Evolutionary conservation across 2,797 vertebrate species (phyloP).

Genomic region (Hephaestus fuliginosus): DNA sequence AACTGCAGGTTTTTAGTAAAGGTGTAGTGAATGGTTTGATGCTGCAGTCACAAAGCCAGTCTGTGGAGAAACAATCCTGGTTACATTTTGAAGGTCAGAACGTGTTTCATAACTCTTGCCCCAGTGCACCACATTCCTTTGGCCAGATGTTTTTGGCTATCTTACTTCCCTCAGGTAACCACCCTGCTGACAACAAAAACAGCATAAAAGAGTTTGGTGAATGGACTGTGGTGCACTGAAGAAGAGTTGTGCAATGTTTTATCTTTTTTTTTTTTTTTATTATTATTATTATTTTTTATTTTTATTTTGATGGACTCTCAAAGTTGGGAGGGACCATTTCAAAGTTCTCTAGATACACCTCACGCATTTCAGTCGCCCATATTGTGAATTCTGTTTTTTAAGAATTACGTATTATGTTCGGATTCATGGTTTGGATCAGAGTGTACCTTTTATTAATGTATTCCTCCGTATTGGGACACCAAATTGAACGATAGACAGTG

Average conservation of each 20-base stretch:
- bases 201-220: neutral
- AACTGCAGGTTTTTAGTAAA: slow-evolving; percentile 10
- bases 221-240: slow-evolving; percentile 3
- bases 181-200: neutral
- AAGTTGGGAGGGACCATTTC: neutral
- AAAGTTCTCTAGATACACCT: slow-evolving; percentile 6
- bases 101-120: slow-evolving; percentile 8
- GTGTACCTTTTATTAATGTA: slow-evolving; percentile 17
- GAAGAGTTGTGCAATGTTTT: neutral
- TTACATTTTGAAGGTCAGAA: slow-evolving; percentile 34
- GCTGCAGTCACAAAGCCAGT: slow-evolving; percentile 18
- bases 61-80: neutral
- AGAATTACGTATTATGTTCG: slow-evolving; percentile 10
- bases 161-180: neutral
- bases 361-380: slow-evolving; percentile 37
- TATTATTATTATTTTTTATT: slow-evolving; percentile 1
- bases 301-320: neutral
- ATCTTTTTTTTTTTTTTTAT: neutral
- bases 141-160: neutral
- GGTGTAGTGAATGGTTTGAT: slow-evolving; percentile 24
- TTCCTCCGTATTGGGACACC: slow-evolving; percentile 34
- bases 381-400: slow-evolving; percentile 31
- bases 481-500: slow-evolving; percentile 45
- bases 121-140: neutral
- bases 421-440: slow-evolving; percentile 47